Conservation (phyloP, 2,113 vertebrate species). For the Otis tarda region DNA sequence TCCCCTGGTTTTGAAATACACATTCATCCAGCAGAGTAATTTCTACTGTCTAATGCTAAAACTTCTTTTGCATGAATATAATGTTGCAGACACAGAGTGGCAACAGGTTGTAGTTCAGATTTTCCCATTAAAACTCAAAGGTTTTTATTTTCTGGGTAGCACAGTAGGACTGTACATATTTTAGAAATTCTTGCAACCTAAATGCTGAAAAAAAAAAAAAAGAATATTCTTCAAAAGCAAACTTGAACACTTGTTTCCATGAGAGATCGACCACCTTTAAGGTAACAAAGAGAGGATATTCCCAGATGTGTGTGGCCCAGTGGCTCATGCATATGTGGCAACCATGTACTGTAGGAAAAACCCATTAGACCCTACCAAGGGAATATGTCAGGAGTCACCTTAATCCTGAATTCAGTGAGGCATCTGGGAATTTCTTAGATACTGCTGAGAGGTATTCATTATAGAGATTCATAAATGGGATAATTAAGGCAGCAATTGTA, state of each 20-base stretch:
- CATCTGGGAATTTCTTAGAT: not conserved
- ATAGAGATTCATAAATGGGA: not conserved
- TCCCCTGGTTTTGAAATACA: not conserved
- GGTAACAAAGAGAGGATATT: not conserved
- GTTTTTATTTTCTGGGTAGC: not conserved
- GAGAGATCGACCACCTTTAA: not conserved
- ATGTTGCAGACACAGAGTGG: not conserved
- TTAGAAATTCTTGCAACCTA: not conserved
- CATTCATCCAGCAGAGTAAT: not conserved
- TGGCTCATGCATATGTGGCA: not conserved
- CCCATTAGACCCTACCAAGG: not conserved
- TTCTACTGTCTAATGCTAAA: not conserved
- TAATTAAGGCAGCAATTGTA: not conserved
- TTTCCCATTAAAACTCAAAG: not conserved
- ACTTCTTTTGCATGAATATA: not conserved
- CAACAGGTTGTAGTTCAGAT: not conserved
- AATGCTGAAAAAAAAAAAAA: not conserved
- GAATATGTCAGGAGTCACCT: not conserved
- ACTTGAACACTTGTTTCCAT: not conserved
- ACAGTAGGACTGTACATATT: not conserved
- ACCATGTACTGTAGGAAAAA: not conserved
- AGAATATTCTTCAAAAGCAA: not conserved
- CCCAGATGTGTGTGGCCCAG: not conserved
- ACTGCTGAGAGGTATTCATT: not conserved
- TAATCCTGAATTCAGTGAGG: not conserved